Evolutionary conservation across 2,797 vertebrate genomes (phyloP), one percentile per base, ranked within the genome.

Genomic region (Tarsius wallacei): DNA sequence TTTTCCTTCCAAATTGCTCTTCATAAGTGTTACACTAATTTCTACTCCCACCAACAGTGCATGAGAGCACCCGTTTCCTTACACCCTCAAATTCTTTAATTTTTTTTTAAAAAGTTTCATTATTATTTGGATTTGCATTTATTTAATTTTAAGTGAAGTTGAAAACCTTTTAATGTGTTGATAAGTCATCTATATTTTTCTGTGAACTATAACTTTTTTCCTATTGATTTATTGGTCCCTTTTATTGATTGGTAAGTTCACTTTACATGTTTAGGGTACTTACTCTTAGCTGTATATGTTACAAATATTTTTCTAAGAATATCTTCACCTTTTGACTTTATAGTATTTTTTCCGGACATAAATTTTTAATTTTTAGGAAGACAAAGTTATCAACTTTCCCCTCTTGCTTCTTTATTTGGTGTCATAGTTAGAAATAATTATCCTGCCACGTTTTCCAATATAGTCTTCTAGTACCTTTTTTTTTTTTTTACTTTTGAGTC

Each of bases 1-100:
- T 59, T 73, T 31, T n/a, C 42, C 78, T 93, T 96, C 68, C 26
- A 93, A 86, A 64, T 55, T 83, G 17, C 47, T 55, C 26, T 68
- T 22, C 55, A 31, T 68, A 63, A 33, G 36, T 33, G 33, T 78
- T 53, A 70, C 12, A 78, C n/a, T 49, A 76, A 17, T 64, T 77
- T 89, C 59, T 3, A 51, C 15, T 64, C 21, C 31, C n/a, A 64
- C 22, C 33, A 64, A 53, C 42, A 51, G 22, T 64, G 10, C 51
- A 21, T 9, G 57, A 55, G 55, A 85, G 73, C 26, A 53, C 76
- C 42, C 77, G 4, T 63, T 83, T 83, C 63, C 26, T 83, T 74
- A 74, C 4, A 66, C 24, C 42, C 42, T 55, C 88, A 83, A 64
- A 59, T 66, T 87, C 22, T 73, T 87, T 87, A 51, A 36, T 16